Evolutionary conservation across 2,797 vertebrate genomes (phyloP), one percentile per base, ranked within the genome.

Genomic region (Lerista edwardsae): DNA sequence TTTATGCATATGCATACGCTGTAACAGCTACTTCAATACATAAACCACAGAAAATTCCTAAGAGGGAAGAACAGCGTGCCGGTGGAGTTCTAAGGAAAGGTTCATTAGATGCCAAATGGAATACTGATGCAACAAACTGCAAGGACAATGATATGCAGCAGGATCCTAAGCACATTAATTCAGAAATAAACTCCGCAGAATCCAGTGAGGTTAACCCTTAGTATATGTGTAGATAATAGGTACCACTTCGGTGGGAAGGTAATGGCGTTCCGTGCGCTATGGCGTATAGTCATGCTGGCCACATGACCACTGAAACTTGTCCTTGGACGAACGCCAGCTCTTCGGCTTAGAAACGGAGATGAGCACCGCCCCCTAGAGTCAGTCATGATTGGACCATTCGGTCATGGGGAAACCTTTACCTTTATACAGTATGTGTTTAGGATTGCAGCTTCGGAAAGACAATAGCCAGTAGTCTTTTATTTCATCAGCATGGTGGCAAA

Each of bases 1-100:
- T 4, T 1, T 79, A 73, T 71, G 85, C 5, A 0, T 0, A 0
- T 4, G 31, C 25, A 74, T 68, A 85, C 86, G 82, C 74, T 84
- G 0, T 29, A 92, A 89, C 0, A 91, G 57, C 79, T 79, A 72
- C 39, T 87, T 84, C 9, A 2, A 80, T 62, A 90, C 82, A 86
- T 59, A 87, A 90, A 72, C 67, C 65, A 73, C 82, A 71, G 17
- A 1, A 68, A 80, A 82, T 14, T 78, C 71, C 65, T 86, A 39
- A 79, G 27, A 77, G 57, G 72, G 64, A 29, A 62, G n/a, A 23
- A 25, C 8, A 41, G 73, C 10, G 27, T 55, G 55, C 55, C 59
- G 29, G 55, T 34, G 0, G 2, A 9, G n/a, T 75, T 4, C 71
- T 14, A 3, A 78, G 84, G 86, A 82, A 83, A 71, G 7, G 77